These are phyloP conservation scores for Lycaena phlaeas DNA, from an alignment of 2,888 invertebrate species.

Conservation along the genomic window DNA sequence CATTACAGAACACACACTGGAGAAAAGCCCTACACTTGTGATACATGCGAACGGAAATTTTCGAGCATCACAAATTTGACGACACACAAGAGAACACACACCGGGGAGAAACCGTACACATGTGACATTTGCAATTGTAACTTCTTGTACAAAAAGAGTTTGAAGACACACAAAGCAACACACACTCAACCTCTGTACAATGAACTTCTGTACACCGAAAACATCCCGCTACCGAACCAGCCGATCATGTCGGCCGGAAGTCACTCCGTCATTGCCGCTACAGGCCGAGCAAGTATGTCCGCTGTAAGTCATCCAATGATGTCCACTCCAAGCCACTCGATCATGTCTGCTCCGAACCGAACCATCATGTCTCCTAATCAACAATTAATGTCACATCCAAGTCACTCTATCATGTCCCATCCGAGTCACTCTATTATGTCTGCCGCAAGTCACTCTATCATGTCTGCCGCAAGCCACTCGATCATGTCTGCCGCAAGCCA, in stretches of 20 bases:
- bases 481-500: too few species aligned
- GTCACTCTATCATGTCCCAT: too few species aligned
- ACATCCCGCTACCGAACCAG: neutral
- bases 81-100: conserved; percentile 3
- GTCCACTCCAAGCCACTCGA: too few species aligned
- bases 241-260: neutral
- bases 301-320: too few species aligned
- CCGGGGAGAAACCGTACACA: conserved; percentile 1
- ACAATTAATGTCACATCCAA: too few species aligned
- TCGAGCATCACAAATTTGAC: neutral
- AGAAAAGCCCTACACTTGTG: neutral
- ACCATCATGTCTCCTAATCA: too few species aligned
- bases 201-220: neutral
- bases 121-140: conserved; percentile 7
- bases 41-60: conserved; percentile 1
- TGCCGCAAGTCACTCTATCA: too few species aligned
- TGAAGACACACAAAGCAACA: conserved; percentile 4
- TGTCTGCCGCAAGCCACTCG: too few species aligned
- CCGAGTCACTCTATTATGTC: too few species aligned
- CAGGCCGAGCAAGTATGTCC: too few species aligned
- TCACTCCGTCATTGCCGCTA: too few species aligned
- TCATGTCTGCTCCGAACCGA: too few species aligned
- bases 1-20: conserved; percentile 4
- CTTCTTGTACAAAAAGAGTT: conserved; percentile 4
- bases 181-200: neutral